Conservation (phyloP, 1,140 invertebrate species). For the Cydia fagiglandana region DNA sequence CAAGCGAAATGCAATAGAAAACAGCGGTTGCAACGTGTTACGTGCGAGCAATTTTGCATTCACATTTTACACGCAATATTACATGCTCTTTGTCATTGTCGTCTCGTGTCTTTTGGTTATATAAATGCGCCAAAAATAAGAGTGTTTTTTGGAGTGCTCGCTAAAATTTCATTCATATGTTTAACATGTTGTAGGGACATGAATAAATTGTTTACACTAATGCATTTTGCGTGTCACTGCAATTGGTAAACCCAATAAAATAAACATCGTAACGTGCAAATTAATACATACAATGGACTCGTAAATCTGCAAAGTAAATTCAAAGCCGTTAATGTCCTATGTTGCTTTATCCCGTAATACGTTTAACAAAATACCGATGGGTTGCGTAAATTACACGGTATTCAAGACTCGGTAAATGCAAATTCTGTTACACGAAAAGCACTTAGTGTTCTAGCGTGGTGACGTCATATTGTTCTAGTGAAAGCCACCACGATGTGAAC, state of each 20-base stretch:
- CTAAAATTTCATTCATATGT: neutral
- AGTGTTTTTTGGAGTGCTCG: neutral
- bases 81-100: constrained; percentile 23
- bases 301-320: constrained; percentile 27
- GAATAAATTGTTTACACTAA: constrained; percentile 11
- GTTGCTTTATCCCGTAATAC: constrained; percentile 9
- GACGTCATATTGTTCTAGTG: constrained; percentile 61
- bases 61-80: constrained; percentile 18
- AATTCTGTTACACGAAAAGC: constrained; percentile 60
- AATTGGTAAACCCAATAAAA: constrained; percentile 14
- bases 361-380: constrained; percentile 48
- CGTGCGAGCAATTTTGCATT: constrained; percentile 25
- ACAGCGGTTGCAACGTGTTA: constrained; percentile 23
- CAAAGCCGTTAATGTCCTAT: constrained; percentile 16
- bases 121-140: constrained; percentile 17
- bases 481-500: constrained; percentile 65
- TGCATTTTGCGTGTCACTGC: constrained; percentile 10
- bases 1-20: constrained; percentile 31
- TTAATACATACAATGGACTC: constrained; percentile 27
- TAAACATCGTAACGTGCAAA: constrained; percentile 1
- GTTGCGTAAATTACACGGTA: constrained; percentile 39
- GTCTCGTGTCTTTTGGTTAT: constrained; percentile 10
- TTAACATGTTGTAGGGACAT: constrained; percentile 4
- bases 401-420: constrained; percentile 56
- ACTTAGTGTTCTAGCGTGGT: constrained; percentile 59